Evolutionary conservation across 2,797 vertebrate genomes (phyloP), one percentile per base, ranked within the genome.

Genomic region (Aeoliscus strigatus): DNA sequence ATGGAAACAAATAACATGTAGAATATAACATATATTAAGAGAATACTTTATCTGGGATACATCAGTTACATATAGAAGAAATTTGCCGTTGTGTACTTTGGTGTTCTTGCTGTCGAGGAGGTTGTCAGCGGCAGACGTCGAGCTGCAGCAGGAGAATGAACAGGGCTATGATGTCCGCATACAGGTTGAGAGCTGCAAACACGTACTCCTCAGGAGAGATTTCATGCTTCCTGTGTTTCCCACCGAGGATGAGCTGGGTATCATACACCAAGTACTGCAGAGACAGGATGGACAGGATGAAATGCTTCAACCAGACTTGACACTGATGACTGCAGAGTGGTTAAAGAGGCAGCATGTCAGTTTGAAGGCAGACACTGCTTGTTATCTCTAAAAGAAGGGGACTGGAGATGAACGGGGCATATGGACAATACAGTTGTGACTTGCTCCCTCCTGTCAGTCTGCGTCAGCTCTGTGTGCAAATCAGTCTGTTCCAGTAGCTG

Each of bases 231-330:
- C 42, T 84, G 56, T 90, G 78, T 28, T 87, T 91, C 29, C 80
- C 83, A 16, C 89, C 90, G 16, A 93, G 51, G 48, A 88, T 89
- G 13, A 90, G 70, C 76, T 91, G 89, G 6, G 89, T 89, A 34
- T 91, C 90, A 49, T 89, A 68, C 60, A 91, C 89, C 82, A 92
- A 47, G 71, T 92, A 94, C 89, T 91, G 75, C 32, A 65, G 50
- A 73, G 63, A 70, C n/a, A n/a, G n/a, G n/a, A n/a, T n/a, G n/a
- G 34, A 73, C 0, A 40, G 44, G 39, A 58, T 8, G 32, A 72
- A 30, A 64, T 21, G 21, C 39, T 58, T 53, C 30, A 42, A n/a
- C 33, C 6, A 18, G 1, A 23, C 12, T n/a, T n/a, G 13, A 13
- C 36, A 3, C 12, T 34, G 51, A 52, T 21, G 7, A 53, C 23